A percentile compares a stretch with the other conserved stretches of the same genome.
Conservation (phyloP, 2,113 vertebrate genomes). For the Collichthys lucidus region DNA sequence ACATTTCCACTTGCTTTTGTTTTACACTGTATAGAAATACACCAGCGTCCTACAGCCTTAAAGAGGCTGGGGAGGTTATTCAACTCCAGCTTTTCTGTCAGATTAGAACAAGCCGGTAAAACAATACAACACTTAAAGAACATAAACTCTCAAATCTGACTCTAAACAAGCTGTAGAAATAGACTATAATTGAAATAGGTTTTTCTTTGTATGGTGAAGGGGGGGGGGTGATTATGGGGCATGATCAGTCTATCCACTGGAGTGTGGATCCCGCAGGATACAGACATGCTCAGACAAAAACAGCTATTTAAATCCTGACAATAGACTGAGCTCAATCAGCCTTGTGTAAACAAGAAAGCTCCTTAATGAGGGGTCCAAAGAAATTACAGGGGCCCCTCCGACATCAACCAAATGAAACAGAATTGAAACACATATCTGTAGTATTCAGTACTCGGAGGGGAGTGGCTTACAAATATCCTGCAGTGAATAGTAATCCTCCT, state of each 20-base stretch:
- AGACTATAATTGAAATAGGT: slow-evolving; percentile 58
- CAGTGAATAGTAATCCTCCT: slow-evolving; percentile 59
- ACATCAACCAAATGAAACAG: slow-evolving; percentile 8
- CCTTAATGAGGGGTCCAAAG: slow-evolving; percentile 45
- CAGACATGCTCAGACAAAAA: slow-evolving; percentile 66
- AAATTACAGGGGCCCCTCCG: slow-evolving; percentile 8
- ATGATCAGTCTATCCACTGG: slow-evolving; percentile 51
- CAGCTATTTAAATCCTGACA: slow-evolving; percentile 57
- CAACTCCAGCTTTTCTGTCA: background rate
- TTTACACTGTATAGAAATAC: slow-evolving; percentile 1
- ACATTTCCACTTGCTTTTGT: background rate
- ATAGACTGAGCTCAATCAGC: slow-evolving; percentile 46
- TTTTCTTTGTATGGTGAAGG: slow-evolving; percentile 37
- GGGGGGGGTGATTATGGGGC: slow-evolving; percentile 43
- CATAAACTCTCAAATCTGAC: slow-evolving; percentile 10
- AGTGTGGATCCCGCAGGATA: slow-evolving; percentile 62
- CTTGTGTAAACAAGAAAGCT: slow-evolving; percentile 27
- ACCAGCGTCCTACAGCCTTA: background rate
- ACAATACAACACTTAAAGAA: slow-evolving; percentile 23
- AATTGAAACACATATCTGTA: slow-evolving; percentile 18
- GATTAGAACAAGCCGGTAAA: background rate
- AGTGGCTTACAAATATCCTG: slow-evolving; percentile 30
- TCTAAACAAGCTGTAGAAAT: slow-evolving; percentile 31
- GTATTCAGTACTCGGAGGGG: background rate
- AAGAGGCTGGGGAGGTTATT: background rate